Percentiles rank a stretch among this genome's conserved stretches.
phyloP scores from a whole-genome alignment of 2,113 vertebrate species.

The Mormyrus iriodes region DNA sequence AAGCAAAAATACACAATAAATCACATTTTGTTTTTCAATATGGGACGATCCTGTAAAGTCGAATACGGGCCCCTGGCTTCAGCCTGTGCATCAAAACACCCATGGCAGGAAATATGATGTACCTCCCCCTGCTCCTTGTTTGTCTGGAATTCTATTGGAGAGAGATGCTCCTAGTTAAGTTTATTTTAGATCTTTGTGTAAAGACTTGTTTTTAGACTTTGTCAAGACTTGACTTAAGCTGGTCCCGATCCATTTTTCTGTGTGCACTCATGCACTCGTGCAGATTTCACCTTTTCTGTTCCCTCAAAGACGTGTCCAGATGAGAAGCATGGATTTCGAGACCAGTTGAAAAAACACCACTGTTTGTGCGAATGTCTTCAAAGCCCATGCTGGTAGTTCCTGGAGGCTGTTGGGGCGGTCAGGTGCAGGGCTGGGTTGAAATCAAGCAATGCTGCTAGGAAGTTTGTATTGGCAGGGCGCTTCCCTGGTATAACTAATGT shows the following conservation, averaged over 20 bases:
- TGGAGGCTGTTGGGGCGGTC: background rate
- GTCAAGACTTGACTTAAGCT: background rate
- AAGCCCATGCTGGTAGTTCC: background rate
- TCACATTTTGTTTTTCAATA: background rate
- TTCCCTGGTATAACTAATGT: background rate
- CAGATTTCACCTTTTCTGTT: background rate
- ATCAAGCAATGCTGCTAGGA: slow-evolving; percentile 23
- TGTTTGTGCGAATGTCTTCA: background rate
- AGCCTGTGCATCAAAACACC: background rate
- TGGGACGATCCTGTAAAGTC: too few relatives aligned
- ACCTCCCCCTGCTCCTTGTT: background rate
- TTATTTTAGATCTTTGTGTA: background rate
- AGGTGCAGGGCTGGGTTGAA: background rate
- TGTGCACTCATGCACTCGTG: background rate
- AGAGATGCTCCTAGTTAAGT: background rate
- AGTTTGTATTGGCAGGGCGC: slow-evolving; percentile 53
- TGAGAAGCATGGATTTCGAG: background rate
- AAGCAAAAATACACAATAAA: background rate
- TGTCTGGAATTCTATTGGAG: background rate
- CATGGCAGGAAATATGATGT: background rate
- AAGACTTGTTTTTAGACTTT: background rate
- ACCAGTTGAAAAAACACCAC: background rate
- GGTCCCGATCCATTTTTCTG: background rate
- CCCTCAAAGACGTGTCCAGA: background rate
- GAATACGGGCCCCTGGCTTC: too few relatives aligned